phyloP scores from a whole-genome alignment of 2,888 invertebrate genomes.

The Athetis lepigone region DNA sequence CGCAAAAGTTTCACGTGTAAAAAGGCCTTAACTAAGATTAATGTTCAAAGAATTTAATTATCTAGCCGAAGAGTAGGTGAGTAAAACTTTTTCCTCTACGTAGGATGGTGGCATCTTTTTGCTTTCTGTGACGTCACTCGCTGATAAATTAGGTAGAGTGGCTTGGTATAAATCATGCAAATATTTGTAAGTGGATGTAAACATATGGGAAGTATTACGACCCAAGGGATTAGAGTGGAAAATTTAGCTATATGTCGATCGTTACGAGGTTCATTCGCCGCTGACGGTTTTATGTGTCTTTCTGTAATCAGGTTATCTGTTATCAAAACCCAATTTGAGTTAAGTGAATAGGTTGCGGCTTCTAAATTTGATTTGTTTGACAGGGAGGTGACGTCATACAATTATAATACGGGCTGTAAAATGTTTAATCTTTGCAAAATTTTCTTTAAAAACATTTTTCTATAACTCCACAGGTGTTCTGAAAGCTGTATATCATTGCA shows the following conservation, averaged over 20 bases:
- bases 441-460: too few relatives aligned
- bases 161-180: constrained; percentile 54
- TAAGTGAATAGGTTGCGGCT: too few relatives aligned
- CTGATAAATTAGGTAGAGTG: constrained; percentile 62
- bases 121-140: constrained; percentile 54
- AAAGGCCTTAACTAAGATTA: constrained; percentile 67
- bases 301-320: not conserved
- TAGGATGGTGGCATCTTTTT: constrained; percentile 57
- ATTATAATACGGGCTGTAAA: too few relatives aligned
- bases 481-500: too few relatives aligned
- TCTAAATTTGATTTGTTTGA: too few relatives aligned
- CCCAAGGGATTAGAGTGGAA: constrained; percentile 13
- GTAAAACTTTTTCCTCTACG: constrained; percentile 61
- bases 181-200: constrained; percentile 54
- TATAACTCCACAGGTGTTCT: too few relatives aligned
- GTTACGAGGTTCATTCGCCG: not conserved
- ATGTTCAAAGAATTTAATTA: constrained; percentile 68
- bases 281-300: constrained; percentile 2
- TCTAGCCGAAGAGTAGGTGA: constrained; percentile 61
- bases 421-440: too few relatives aligned
- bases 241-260: constrained; percentile 3
- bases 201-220: constrained; percentile 38
- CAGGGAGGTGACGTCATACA: too few relatives aligned
- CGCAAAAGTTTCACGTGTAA: constrained; percentile 63
- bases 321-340: not conserved